Conservation (phyloP, 2,113 vertebrate genomes). For the Syrmaticus mikado region DNA sequence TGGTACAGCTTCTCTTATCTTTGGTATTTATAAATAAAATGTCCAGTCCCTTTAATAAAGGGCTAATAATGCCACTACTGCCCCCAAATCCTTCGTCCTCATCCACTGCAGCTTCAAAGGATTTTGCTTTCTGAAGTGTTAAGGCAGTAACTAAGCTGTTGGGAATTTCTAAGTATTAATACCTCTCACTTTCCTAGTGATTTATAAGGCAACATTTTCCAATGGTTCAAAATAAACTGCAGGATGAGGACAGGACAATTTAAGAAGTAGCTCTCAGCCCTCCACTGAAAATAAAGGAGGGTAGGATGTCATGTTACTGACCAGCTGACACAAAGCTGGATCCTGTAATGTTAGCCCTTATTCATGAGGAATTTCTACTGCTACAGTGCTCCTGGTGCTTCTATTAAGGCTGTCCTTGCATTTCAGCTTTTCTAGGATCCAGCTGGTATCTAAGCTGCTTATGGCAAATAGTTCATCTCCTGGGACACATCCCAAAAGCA, state of each 20-base stretch:
- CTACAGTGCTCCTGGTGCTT: neutral
- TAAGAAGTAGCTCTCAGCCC: neutral
- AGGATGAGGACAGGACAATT: neutral
- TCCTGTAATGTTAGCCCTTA: neutral
- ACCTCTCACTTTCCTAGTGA: neutral
- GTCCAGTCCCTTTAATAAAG: conserved; percentile 23
- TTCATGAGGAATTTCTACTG: neutral
- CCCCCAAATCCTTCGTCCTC: neutral
- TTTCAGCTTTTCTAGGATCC: conserved; percentile 11
- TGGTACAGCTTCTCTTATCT: conserved; percentile 2
- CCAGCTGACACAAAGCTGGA: neutral
- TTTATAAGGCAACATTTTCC: conserved; percentile 52
- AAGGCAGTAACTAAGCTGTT: conserved; percentile 27
- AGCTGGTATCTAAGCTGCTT: neutral
- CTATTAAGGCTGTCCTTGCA: neutral
- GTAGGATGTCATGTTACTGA: neutral
- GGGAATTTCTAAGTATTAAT: neutral
- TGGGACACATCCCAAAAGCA: neutral
- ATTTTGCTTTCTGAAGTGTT: neutral
- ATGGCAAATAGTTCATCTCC: neutral
- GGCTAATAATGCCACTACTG: neutral
- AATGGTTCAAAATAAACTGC: neutral
- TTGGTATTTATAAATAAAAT: conserved; percentile 54
- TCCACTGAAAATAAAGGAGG: neutral
- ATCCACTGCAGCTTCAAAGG: neutral